Percentiles rank a stretch among this genome's conserved stretches.
Evolutionary conservation across 2,113 vertebrate genomes (phyloP).

Genomic region (Siniperca knerii): DNA sequence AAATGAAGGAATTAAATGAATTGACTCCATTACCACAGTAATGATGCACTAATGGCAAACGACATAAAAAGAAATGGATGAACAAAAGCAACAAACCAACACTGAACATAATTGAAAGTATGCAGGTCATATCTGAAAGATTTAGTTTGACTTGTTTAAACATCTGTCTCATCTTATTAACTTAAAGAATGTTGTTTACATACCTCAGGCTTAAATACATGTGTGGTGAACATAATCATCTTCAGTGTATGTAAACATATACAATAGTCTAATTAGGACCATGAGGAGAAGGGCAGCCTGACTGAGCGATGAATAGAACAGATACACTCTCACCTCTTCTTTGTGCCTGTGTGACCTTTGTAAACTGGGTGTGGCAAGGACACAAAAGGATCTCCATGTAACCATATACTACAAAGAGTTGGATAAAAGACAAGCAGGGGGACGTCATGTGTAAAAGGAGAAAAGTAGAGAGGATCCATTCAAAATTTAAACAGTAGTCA

Average conservation of each 20-base stretch:
- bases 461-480: slow-evolving; percentile 73
- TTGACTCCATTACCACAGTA: slow-evolving; percentile 25
- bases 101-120: not conserved
- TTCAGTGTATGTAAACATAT: slow-evolving; percentile 66
- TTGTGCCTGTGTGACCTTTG: slow-evolving; percentile 67
- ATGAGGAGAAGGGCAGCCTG: slow-evolving; percentile 47
- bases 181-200: slow-evolving; percentile 37
- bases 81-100: slow-evolving; percentile 27
- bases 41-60: slow-evolving; percentile 47
- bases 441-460: slow-evolving; percentile 76
- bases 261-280: slow-evolving; percentile 69
- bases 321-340: slow-evolving; percentile 74
- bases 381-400: slow-evolving; percentile 75
- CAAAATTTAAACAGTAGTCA: slow-evolving; percentile 70
- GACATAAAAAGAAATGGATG: slow-evolving; percentile 17
- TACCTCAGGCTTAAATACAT: slow-evolving; percentile 46
- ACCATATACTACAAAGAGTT: slow-evolving; percentile 77
- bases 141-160: slow-evolving; percentile 39
- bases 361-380: slow-evolving; percentile 71
- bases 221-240: slow-evolving; percentile 41
- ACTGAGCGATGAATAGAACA: slow-evolving; percentile 49
- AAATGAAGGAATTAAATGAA: slow-evolving; percentile 43
- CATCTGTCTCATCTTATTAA: slow-evolving; percentile 39
- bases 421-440: slow-evolving; percentile 72
- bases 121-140: slow-evolving; percentile 11